Percentiles rank a stretch among this genome's conserved stretches.
Evolutionary conservation across 2,888 invertebrate genomes (phyloP).

Genomic region (Argynnis bischoffii): DNA sequence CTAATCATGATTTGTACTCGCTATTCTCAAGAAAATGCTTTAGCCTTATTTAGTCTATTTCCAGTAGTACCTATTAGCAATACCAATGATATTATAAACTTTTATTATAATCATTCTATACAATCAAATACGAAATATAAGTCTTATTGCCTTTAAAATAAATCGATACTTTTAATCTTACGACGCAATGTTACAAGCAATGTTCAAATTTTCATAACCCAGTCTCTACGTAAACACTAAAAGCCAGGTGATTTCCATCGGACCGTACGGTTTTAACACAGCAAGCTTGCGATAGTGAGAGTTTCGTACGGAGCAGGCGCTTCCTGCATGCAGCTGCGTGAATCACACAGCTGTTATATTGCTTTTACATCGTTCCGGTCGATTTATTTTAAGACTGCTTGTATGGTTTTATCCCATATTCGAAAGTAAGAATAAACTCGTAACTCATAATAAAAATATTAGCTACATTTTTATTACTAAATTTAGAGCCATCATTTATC

Average conservation of each 20-base stretch:
- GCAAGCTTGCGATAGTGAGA: slow-evolving; percentile 47
- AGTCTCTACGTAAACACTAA: slow-evolving; percentile 1
- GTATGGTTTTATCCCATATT: slow-evolving; percentile 2
- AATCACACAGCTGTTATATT: slow-evolving; percentile 40
- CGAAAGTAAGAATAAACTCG: background rate
- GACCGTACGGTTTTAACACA: slow-evolving; percentile 24
- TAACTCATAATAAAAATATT: background rate
- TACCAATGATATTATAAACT: too few relatives aligned
- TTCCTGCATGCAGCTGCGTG: slow-evolving; percentile 54
- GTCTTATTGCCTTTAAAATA: background rate
- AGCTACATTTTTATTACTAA: background rate
- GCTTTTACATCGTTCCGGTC: slow-evolving; percentile 28
- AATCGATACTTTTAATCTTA: background rate
- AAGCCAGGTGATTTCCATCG: slow-evolving; percentile 15
- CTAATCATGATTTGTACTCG: too few relatives aligned
- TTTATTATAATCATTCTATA: too few relatives aligned
- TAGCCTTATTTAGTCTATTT: too few relatives aligned
- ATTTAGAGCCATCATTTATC: too few relatives aligned
- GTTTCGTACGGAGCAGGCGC: slow-evolving; percentile 48
- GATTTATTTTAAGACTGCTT: slow-evolving; percentile 28
- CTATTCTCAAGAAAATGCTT: too few relatives aligned
- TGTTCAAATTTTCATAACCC: background rate
- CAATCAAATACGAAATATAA: background rate
- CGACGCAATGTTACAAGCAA: background rate
- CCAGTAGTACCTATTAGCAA: too few relatives aligned